Evolutionary conservation across 2,888 invertebrate genomes (phyloP).

Genomic region (Yponomeuta cagnagella): DNA sequence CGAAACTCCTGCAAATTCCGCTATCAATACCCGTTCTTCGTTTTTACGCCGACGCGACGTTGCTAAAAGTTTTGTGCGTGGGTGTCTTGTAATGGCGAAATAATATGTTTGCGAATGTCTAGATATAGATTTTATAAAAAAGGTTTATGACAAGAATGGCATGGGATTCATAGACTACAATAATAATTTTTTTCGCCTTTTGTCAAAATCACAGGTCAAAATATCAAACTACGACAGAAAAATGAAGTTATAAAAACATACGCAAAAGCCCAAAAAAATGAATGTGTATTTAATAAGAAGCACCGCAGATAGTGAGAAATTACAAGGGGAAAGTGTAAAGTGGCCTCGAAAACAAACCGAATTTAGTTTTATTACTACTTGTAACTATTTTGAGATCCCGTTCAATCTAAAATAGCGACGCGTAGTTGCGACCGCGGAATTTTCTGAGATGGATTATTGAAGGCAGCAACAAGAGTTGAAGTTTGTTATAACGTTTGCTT

Average conservation of each 20-base stretch:
- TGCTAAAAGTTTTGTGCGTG: constrained; percentile 5
- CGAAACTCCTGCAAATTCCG: too few species aligned
- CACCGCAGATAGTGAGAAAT: neutral
- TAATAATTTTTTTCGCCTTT: too few species aligned
- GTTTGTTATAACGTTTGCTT: neutral
- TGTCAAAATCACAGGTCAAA: too few species aligned
- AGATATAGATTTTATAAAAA: too few species aligned
- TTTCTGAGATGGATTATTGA: neutral
- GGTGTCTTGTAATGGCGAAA: neutral
- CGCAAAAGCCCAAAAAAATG: neutral
- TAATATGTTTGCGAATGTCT: too few species aligned
- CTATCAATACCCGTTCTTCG: neutral
- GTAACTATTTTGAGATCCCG: neutral
- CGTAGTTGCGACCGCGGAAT: neutral
- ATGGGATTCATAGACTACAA: too few species aligned
- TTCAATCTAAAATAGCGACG: neutral
- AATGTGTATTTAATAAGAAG: neutral
- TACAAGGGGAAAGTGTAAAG: neutral
- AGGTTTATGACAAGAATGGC: too few species aligned
- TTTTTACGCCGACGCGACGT: neutral
- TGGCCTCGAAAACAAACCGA: neutral
- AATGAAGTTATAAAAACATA: neutral
- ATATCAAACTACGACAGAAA: neutral
- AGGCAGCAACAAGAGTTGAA: neutral
- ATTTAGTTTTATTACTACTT: neutral